phyloP scores from a whole-genome alignment of 1,140 invertebrate genomes.

The Atopsyche davidsoni region DNA sequence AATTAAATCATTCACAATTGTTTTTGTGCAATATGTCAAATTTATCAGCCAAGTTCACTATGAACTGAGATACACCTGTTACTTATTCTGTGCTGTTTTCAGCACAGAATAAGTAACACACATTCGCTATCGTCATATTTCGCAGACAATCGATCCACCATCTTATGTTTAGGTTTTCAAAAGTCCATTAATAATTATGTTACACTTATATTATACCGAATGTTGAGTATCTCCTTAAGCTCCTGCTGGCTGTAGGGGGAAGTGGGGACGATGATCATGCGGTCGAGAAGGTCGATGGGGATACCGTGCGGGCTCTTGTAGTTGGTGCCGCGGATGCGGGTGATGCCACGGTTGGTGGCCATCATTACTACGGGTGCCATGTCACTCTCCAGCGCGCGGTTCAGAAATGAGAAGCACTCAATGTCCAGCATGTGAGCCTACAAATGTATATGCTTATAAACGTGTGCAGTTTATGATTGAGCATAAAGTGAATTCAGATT shows the following conservation, averaged over 20 bases:
- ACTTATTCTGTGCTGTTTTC: too few relatives aligned
- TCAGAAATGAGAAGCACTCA: conserved; percentile 97
- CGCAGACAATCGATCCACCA: too few relatives aligned
- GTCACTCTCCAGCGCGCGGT: conserved; percentile 93
- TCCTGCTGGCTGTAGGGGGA: conserved; percentile 84
- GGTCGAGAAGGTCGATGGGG: conserved; percentile 92
- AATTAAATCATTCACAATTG: too few relatives aligned
- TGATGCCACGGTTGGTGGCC: conserved; percentile 98
- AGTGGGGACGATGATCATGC: conserved; percentile 93
- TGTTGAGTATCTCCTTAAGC: conserved; percentile 87
- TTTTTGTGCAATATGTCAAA: too few relatives aligned
- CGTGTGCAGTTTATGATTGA: conserved; percentile 11
- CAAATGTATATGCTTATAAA: too few relatives aligned
- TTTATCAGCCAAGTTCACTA: too few relatives aligned
- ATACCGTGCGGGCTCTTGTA: conserved; percentile 94
- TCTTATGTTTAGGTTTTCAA: too few relatives aligned
- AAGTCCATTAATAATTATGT: neutral
- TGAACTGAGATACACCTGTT: too few relatives aligned
- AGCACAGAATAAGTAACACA: too few relatives aligned
- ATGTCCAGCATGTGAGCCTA: conserved; percentile 98
- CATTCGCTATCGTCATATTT: too few relatives aligned
- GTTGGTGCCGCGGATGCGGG: conserved; percentile 90
- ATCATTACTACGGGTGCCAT: conserved; percentile 97
- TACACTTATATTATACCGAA: conserved; percentile 51
- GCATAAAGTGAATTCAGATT: too few relatives aligned